These are phyloP conservation scores for Bilobella aurantiaca DNA, from an alignment of 1,140 invertebrate genomes.

Conservation along the genomic window DNA sequence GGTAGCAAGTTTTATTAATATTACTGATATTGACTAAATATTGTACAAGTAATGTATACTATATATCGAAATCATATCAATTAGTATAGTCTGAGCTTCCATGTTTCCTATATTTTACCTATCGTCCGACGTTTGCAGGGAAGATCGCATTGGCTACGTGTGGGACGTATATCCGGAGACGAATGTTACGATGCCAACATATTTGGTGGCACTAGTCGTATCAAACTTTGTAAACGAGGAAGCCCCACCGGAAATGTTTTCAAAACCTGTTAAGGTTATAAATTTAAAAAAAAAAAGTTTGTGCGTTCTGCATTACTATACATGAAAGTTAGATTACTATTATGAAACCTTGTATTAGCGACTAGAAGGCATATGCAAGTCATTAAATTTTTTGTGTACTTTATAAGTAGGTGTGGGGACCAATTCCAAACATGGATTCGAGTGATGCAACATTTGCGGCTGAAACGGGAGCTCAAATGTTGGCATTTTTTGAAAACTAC, in stretches of 20 bases:
- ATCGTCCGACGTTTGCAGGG: slow-evolving; percentile 18
- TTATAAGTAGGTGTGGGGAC: slow-evolving; percentile 5
- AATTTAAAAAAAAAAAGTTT: no score
- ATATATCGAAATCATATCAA: no score
- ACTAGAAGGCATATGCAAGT: neutral
- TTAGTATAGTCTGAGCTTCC: no score
- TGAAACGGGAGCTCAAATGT: slow-evolving; percentile 11
- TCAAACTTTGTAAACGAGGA: slow-evolving; percentile 14
- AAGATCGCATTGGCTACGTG: neutral
- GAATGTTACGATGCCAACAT: slow-evolving; percentile 7
- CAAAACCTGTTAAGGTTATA: neutral
- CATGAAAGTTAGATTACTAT: no score
- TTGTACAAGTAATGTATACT: no score
- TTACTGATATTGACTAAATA: neutral
- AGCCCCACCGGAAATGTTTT: neutral
- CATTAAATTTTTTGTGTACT: neutral
- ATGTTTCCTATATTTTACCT: neutral
- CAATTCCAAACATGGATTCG: neutral
- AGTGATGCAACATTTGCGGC: slow-evolving; percentile 11
- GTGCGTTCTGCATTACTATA: neutral
- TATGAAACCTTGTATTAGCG: no score
- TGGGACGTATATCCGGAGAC: slow-evolving; percentile 15
- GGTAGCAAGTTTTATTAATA: neutral
- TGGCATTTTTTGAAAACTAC: slow-evolving; percentile 15
- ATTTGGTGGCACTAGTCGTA: slow-evolving; percentile 18